A percentile compares a stretch with the other conserved stretches of the same genome.
These are phyloP conservation scores for Progne subis DNA, from an alignment of 2,113 vertebrate species.

Conservation along the genomic window DNA sequence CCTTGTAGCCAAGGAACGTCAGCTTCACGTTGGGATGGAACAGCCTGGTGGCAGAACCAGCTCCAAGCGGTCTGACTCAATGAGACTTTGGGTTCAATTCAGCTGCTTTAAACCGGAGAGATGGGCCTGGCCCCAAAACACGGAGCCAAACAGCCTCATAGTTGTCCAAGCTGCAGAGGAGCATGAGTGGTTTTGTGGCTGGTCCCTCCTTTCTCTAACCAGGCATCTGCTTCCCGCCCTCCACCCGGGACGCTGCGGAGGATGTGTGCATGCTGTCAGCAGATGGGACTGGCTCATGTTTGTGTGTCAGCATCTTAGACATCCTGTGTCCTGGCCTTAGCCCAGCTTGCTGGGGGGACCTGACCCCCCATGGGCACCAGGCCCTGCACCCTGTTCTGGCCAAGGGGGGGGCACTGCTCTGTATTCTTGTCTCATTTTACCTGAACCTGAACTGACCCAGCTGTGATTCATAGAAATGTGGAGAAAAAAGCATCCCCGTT, in stretches of 20 bases:
- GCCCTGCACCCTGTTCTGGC: background rate
- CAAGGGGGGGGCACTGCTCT: accelerated
- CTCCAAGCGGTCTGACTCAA: background rate
- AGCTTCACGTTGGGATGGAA: background rate
- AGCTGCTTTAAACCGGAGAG: background rate
- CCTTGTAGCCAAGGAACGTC: background rate
- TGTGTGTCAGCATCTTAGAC: background rate
- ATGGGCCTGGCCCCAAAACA: background rate
- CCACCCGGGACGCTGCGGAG: accelerated
- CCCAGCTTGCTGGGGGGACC: background rate
- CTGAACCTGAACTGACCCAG: background rate
- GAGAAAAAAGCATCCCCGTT: accelerated
- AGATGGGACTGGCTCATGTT: background rate
- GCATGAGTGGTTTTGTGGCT: background rate
- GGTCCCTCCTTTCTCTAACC: background rate
- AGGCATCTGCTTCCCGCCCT: background rate
- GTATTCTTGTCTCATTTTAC: background rate
- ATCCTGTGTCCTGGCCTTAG: background rate
- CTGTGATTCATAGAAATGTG: background rate
- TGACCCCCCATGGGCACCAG: accelerated
- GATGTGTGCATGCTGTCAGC: background rate
- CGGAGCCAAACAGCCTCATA: background rate
- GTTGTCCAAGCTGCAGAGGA: background rate
- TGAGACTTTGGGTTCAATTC: background rate
- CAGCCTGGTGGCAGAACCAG: background rate